Evolutionary conservation across 2,113 vertebrate species (phyloP).

Genomic region (Romanogobio albipinnatus): DNA sequence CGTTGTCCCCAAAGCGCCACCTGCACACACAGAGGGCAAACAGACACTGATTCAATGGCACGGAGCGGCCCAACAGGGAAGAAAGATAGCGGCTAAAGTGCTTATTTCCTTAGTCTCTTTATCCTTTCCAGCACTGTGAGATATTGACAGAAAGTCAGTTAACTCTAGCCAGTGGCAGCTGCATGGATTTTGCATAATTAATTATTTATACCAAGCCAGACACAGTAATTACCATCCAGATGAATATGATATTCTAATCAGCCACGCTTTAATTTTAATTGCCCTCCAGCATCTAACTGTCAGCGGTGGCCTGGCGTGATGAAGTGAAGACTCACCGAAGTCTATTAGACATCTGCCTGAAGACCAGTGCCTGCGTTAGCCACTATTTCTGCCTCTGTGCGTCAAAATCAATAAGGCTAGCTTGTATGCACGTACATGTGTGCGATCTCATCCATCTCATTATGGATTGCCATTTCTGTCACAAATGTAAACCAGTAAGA

Average conservation of each 20-base stretch:
- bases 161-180: slow-evolving; percentile 96
- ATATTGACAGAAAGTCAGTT: slow-evolving; percentile 93
- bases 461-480: slow-evolving; percentile 43
- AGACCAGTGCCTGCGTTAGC: slow-evolving; percentile 72
- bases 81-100: slow-evolving; percentile 80
- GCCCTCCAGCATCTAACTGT: slow-evolving; percentile 97
- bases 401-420: slow-evolving; percentile 75
- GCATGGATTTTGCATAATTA: slow-evolving; percentile 98
- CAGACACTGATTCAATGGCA: slow-evolving; percentile 72
- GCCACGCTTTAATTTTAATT: slow-evolving; percentile 93
- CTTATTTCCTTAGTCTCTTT: slow-evolving; percentile 87
- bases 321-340: slow-evolving; percentile 88
- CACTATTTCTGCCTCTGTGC: slow-evolving; percentile 63
- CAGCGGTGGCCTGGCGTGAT: slow-evolving; percentile 90
- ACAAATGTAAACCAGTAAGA: slow-evolving; percentile 48
- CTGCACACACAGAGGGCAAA: slow-evolving; percentile 70
- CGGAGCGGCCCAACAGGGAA: slow-evolving; percentile 70
- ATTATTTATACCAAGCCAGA: slow-evolving; percentile 98
- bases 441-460: slow-evolving; percentile 38
- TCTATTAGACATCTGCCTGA: slow-evolving; percentile 96
- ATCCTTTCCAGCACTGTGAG: slow-evolving; percentile 83
- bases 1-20: slow-evolving; percentile 67
- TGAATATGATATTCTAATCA: slow-evolving; percentile 99
- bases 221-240: slow-evolving; percentile 99
- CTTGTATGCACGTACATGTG: background rate